Evolutionary conservation across 2,113 vertebrate genomes (phyloP), one percentile per base, ranked within the genome.

Genomic region (Spea multiplicata): DNA sequence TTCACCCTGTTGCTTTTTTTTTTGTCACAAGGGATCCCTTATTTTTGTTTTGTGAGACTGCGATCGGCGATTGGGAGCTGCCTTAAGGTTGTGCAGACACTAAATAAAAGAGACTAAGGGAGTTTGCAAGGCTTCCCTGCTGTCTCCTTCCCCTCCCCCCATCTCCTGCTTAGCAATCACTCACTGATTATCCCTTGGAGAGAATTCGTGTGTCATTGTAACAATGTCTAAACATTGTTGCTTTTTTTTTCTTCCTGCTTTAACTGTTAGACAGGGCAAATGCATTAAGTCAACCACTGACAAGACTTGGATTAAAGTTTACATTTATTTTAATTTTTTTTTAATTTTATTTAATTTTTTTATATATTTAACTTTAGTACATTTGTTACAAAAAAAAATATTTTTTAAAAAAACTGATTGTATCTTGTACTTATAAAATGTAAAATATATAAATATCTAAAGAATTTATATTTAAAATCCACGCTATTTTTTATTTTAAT

Each of bases 161-260:
- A 17, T 49, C 53, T 66, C 61, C 59, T 66, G 76, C 57, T 71
- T 64, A 71, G 46, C 68, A 78, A 66, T 78, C 76, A 53, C 76
- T 78, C 76, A 14, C 76, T 71, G 76, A 71, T 71, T 76, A 76
- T 76, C 74, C 74, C 74, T 59, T 6, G 52, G 66, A 76, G 52
- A 75, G 74, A 67, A 67, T 46, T 65, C 14, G 2, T 55, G 52
- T 76, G 74, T 69, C 65, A 68, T 16, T 50, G n/a, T 17, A 16
- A 64, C 61, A 5, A 16, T 8, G 55, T 8, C 6, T 59, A 13
- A 9, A 13, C 14, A 5, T 12, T 59, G 55, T 59, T 53, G 6
- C 10, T 8, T 53, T 53, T 8, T 7, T 12, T 8, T 12, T 6
- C 10, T 53, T 53, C 6, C 10, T 12, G 10, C 6, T 12, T 53